Percentiles rank a stretch among this genome's conserved stretches.
Conservation (phyloP, 2,888 invertebrate species). For the Macrostomum cliftonense region DNA sequence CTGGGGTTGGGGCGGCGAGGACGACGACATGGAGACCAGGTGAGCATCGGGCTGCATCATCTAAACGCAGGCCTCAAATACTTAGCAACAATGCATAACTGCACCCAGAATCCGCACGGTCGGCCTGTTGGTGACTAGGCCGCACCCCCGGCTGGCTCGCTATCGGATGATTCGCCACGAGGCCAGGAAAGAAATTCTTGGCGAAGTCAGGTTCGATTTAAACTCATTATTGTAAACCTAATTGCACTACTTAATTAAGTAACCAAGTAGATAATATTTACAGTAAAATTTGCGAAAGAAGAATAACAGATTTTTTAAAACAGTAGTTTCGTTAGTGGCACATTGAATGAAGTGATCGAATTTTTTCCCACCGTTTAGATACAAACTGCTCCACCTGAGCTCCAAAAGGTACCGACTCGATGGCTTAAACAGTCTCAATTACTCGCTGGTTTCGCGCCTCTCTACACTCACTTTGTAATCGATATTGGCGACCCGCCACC, state of each 20-base stretch:
- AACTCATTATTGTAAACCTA: too few species aligned
- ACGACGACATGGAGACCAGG: conserved; percentile 6
- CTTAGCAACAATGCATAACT: too few species aligned
- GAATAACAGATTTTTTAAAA: too few species aligned
- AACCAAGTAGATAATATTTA: too few species aligned
- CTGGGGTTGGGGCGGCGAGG: conserved; percentile 10
- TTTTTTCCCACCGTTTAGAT: conserved; percentile 42
- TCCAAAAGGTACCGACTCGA: conserved; percentile 63
- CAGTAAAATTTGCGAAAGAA: too few species aligned
- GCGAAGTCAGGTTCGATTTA: too few species aligned
- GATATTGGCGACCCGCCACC: conserved; percentile 16
- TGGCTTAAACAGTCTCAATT: conserved; percentile 58
- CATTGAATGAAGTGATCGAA: too few species aligned
- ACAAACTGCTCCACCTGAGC: conserved; percentile 63
- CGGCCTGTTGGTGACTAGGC: background rate
- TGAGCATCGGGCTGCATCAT: background rate
- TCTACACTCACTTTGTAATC: conserved; percentile 28
- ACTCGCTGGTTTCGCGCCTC: conserved; percentile 15
- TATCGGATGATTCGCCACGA: background rate
- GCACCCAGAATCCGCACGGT: background rate
- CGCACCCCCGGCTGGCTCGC: background rate
- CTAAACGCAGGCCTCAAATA: too few species aligned
- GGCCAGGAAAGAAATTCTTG: background rate
- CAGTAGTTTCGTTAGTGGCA: too few species aligned
- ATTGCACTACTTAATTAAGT: too few species aligned